These are phyloP conservation scores for Eustalomyia histrio DNA, from an alignment of 2,888 invertebrate genomes.

Conservation along the genomic window DNA sequence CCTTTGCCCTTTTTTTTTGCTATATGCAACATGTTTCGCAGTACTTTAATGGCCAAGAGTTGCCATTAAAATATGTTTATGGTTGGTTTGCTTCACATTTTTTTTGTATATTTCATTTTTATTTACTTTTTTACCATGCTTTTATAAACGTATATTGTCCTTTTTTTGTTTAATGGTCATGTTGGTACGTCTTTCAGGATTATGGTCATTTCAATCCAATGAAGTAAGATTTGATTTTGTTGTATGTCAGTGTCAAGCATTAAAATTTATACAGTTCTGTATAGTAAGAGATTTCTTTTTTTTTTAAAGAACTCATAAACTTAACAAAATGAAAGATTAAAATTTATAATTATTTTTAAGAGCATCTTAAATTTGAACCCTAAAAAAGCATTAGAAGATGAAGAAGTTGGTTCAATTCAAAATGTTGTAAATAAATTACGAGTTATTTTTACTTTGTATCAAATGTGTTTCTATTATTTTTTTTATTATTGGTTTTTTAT, in stretches of 20 bases:
- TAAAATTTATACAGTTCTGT: conserved; percentile 36
- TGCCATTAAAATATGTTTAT: conserved; percentile 50
- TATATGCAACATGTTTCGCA: conserved; percentile 61
- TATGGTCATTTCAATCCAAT: conserved; percentile 36
- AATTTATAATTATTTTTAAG: conserved; percentile 58
- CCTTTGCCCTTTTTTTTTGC: conserved; percentile 26
- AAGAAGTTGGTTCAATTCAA: conserved; percentile 14
- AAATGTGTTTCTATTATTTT: conserved; percentile 16
- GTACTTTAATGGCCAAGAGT: conserved; percentile 53
- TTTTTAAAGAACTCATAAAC: neutral
- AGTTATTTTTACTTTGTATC: conserved; percentile 31
- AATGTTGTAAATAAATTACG: conserved; percentile 36
- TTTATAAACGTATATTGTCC: neutral
- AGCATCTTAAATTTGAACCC: conserved; percentile 35
- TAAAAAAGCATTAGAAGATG: neutral
- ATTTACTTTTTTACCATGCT: neutral
- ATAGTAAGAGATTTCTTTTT: conserved; percentile 6
- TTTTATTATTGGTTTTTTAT: conserved; percentile 29
- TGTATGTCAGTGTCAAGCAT: conserved; percentile 36
- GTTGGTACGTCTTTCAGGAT: conserved; percentile 4
- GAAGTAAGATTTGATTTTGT: conserved; percentile 39
- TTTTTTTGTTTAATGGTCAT: neutral
- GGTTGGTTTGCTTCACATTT: neutral
- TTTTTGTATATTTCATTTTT: neutral
- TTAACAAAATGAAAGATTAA: conserved; percentile 43